These are phyloP conservation scores for Drosophila pectinifera DNA, from an alignment of 1,140 invertebrate genomes.

Conservation along the genomic window DNA sequence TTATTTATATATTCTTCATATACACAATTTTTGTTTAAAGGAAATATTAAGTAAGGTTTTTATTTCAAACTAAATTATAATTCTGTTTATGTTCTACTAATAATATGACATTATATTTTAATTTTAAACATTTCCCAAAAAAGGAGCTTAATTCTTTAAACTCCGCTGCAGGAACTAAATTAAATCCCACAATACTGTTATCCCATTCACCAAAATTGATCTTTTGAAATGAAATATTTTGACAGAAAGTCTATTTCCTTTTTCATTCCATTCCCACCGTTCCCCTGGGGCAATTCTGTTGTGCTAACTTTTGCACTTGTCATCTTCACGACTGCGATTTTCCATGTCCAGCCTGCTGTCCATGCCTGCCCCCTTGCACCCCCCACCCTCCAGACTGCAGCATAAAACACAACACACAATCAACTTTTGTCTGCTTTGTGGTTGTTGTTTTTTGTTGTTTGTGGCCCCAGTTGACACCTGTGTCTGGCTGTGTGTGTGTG, in stretches of 20 bases:
- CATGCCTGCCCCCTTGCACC: background rate
- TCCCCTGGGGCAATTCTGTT: background rate
- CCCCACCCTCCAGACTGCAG: background rate
- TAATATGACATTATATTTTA: too few relatives aligned
- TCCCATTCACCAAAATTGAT: too few relatives aligned
- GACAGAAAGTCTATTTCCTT: background rate
- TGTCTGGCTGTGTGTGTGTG: slow-evolving; percentile 31
- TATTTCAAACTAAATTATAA: too few relatives aligned
- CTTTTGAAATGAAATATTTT: background rate
- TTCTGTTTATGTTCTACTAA: too few relatives aligned
- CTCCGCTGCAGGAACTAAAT: too few relatives aligned
- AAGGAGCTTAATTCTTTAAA: too few relatives aligned
- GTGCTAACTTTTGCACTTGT: slow-evolving; percentile 68
- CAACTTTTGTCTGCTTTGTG: slow-evolving; percentile 72
- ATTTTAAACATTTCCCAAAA: too few relatives aligned
- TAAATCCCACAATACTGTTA: too few relatives aligned
- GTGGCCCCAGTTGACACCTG: slow-evolving; percentile 65
- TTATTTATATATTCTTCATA: too few relatives aligned
- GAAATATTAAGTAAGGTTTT: too few relatives aligned
- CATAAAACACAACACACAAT: slow-evolving; percentile 57
- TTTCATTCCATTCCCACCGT: slow-evolving; percentile 2
- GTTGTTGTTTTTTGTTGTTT: slow-evolving; percentile 39
- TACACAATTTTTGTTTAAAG: too few relatives aligned
- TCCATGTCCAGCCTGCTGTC: slow-evolving; percentile 30
- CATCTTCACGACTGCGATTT: slow-evolving; percentile 39